phyloP scores from a whole-genome alignment of 53 echinoderm and acorn worm genomes.

The Apostichopus leukothele region DNA sequence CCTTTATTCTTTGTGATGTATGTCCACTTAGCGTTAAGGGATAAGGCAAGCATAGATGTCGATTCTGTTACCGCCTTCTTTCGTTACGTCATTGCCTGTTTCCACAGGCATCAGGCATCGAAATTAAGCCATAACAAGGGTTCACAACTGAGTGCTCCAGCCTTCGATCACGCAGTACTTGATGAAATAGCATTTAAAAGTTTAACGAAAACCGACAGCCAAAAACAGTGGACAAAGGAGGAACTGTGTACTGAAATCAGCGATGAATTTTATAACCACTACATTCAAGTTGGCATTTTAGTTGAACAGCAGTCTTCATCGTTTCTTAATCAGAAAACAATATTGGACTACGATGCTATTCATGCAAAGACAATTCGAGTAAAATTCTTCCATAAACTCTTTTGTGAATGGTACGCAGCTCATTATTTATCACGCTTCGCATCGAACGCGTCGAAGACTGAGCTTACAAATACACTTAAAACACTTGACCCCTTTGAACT shows the following conservation, averaged over 20 bases:
- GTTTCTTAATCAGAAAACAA: neutral
- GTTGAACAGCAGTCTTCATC: neutral
- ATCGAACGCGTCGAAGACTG: neutral
- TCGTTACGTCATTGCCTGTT: constrained; percentile 4
- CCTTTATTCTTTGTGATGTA: constrained; percentile 16
- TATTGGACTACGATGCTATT: neutral
- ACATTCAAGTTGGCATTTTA: constrained; percentile 1
- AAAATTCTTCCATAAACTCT: constrained; percentile 3
- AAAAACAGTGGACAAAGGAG: constrained; percentile 14
- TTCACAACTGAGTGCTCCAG: neutral
- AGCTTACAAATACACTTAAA: neutral
- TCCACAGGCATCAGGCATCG: neutral
- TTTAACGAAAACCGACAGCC: neutral
- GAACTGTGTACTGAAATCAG: neutral
- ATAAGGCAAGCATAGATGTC: neutral
- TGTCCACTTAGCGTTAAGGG: neutral
- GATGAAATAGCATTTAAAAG: constrained; percentile 6
- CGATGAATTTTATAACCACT: neutral
- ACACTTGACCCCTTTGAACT: constrained; percentile 1
- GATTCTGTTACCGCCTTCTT: constrained; percentile 14
- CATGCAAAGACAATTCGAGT: neutral
- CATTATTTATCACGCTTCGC: neutral
- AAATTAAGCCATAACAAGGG: neutral
- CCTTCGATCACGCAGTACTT: neutral
- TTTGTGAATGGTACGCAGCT: constrained; percentile 35